These are phyloP conservation scores for Hesperophylax magnus DNA, from an alignment of 1,140 invertebrate genomes.

Conservation along the genomic window DNA sequence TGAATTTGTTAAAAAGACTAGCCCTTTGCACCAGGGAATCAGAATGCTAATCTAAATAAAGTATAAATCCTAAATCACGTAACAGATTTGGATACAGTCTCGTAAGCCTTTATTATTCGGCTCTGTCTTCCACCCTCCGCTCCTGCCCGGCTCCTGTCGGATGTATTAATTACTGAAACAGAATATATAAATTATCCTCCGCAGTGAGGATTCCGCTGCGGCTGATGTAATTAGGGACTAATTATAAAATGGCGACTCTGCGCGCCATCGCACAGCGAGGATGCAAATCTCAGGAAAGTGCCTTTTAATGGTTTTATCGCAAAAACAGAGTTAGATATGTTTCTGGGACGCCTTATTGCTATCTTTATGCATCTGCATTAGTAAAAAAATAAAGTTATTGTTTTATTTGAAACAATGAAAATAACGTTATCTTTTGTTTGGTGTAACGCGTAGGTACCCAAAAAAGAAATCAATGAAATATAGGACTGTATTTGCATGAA, in stretches of 20 bases:
- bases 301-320: background rate
- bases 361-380: no score
- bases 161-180: conserved; percentile 43
- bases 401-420: no score
- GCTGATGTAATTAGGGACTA: conserved; percentile 47
- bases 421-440: no score
- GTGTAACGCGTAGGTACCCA: no score
- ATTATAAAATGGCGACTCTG: conserved; percentile 55
- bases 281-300: conserved; percentile 24
- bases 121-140: background rate
- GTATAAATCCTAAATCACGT: background rate
- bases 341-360: no score
- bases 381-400: no score
- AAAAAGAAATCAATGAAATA: no score
- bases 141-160: background rate
- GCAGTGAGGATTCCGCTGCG: conserved; percentile 21
- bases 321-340: background rate
- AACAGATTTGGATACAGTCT: background rate
- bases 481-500: no score
- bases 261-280: conserved; percentile 6
- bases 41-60: no score
- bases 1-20: no score
- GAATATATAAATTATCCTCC: conserved; percentile 44
- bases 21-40: no score
- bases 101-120: background rate